phyloP scores from a whole-genome alignment of 2,797 vertebrate species.

The Antrozous pallidus region DNA sequence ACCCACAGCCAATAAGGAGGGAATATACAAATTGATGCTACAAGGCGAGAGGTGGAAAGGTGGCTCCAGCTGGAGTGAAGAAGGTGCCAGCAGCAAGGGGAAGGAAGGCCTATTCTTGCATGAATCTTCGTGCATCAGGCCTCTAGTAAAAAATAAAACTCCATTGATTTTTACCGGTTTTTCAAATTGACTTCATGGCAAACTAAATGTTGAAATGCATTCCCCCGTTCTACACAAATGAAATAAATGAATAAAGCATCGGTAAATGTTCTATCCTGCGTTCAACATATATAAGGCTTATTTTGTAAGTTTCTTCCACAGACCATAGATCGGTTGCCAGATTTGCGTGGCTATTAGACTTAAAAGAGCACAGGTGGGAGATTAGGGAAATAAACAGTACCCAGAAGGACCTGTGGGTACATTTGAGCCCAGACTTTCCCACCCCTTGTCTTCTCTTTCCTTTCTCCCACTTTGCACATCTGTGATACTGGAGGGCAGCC shows the following conservation, averaged over 20 bases:
- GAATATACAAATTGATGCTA: too few species aligned
- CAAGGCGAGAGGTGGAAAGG: too few species aligned
- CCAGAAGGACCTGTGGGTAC: constrained; percentile 67
- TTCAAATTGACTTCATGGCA: neutral
- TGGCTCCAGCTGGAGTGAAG: too few species aligned
- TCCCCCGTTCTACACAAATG: neutral
- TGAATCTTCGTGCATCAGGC: too few species aligned
- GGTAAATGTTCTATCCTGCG: neutral
- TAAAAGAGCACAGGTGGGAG: constrained; percentile 56
- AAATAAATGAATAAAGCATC: neutral
- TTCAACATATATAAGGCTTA: neutral
- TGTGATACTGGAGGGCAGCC: constrained; percentile 73
- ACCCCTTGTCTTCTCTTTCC: constrained; percentile 28
- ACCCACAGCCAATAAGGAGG: too few species aligned
- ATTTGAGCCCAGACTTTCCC: constrained; percentile 52
- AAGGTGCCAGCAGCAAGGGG: too few species aligned
- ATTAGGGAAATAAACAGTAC: constrained; percentile 70
- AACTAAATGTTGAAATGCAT: neutral
- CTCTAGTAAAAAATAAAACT: neutral
- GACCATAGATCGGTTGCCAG: constrained; percentile 44
- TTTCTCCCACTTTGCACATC: constrained; percentile 69
- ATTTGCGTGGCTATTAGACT: constrained; percentile 53
- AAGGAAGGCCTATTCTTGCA: too few species aligned
- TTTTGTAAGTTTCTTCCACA: constrained; percentile 20
- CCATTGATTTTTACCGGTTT: neutral